Evolutionary conservation across 2,113 vertebrate genomes (phyloP).

Genomic region (Maccullochella peelii): DNA sequence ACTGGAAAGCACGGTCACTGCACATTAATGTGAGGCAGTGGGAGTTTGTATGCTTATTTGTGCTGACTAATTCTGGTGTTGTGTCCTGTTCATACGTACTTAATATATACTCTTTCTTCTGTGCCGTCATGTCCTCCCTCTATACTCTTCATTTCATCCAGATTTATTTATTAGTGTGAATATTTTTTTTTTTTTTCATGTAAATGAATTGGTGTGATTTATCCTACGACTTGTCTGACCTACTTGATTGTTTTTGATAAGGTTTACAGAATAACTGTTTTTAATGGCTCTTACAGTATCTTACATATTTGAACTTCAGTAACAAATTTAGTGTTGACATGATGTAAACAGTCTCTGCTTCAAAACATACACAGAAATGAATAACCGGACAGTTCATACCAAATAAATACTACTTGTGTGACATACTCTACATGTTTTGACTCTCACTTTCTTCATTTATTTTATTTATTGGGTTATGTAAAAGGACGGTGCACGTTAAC

Average conservation of each 20-base stretch:
- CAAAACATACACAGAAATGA: slow-evolving; percentile 28
- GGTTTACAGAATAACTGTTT: slow-evolving; percentile 65
- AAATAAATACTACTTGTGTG: slow-evolving; percentile 71
- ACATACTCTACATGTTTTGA: background rate
- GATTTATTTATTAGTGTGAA: slow-evolving; percentile 73
- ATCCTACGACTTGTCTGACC: slow-evolving; percentile 41
- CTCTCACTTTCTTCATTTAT: background rate
- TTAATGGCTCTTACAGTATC: slow-evolving; percentile 44
- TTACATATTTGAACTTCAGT: slow-evolving; percentile 31
- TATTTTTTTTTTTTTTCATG: slow-evolving; percentile 36
- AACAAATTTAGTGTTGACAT: slow-evolving; percentile 38
- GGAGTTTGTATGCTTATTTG: slow-evolving; percentile 30
- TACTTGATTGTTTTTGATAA: slow-evolving; percentile 66
- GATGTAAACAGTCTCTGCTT: slow-evolving; percentile 49
- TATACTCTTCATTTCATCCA: slow-evolving; percentile 28
- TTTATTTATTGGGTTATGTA: background rate
- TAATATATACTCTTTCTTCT: slow-evolving; percentile 30
- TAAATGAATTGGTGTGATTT: slow-evolving; percentile 51
- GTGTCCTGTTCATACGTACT: slow-evolving; percentile 34
- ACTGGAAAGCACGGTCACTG: slow-evolving; percentile 23
- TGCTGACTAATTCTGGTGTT: slow-evolving; percentile 42
- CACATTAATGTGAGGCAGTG: slow-evolving; percentile 19
- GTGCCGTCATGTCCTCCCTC: slow-evolving; percentile 30
- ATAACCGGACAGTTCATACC: slow-evolving; percentile 36
- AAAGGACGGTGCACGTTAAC: background rate